phyloP scores from a whole-genome alignment of 2,113 vertebrate genomes.

The Caloenas nicobarica region DNA sequence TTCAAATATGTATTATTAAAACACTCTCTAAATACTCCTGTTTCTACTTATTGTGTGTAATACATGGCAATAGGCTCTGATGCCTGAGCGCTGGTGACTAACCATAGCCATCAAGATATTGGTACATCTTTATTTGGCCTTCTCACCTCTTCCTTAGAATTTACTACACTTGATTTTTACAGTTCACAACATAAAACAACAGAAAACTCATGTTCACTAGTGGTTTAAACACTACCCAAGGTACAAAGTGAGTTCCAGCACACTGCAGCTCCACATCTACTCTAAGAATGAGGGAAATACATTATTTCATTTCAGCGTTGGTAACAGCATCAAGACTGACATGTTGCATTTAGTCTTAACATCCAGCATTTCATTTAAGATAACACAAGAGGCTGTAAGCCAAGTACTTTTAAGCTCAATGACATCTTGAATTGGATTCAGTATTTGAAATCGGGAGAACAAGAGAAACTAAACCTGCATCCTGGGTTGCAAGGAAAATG shows the following conservation, averaged over 20 bases:
- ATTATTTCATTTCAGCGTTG: not conserved
- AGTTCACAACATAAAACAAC: not conserved
- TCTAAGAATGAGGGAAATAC: not conserved
- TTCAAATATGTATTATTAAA: not conserved
- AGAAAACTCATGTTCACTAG: not conserved
- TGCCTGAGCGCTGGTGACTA: not conserved
- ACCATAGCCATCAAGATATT: not conserved
- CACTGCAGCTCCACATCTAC: not conserved
- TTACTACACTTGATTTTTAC: not conserved
- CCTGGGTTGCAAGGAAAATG: not conserved
- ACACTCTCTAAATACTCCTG: not conserved
- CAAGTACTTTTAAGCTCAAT: not conserved
- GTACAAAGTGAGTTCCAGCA: not conserved
- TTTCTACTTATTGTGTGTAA: not conserved
- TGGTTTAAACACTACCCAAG: not conserved
- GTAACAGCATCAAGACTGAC: not conserved
- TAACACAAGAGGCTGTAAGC: not conserved
- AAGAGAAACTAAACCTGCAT: not conserved
- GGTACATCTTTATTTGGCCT: not conserved
- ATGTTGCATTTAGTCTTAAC: not conserved
- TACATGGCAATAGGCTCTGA: not conserved
- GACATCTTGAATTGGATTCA: not conserved
- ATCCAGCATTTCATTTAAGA: not conserved
- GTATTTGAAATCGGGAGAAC: not conserved
- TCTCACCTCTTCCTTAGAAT: not conserved